Conservation (phyloP, 1,140 invertebrate species). For the Drosophila nigrodunni region DNA sequence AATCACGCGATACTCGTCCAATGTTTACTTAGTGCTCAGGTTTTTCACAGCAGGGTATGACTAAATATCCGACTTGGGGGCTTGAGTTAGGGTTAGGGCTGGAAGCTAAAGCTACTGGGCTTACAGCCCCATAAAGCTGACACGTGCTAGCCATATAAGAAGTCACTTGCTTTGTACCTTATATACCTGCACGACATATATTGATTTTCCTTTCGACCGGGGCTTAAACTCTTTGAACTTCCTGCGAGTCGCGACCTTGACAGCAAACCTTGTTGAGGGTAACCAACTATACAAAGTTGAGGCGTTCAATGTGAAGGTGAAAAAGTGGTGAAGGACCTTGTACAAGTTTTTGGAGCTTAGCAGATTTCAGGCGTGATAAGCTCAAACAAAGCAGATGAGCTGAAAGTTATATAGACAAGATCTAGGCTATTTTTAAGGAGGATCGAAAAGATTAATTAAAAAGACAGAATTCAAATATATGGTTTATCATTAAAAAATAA, state of each 20-base stretch:
- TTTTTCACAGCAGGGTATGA: slow-evolving; percentile 45
- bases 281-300: slow-evolving; percentile 55
- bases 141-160: slow-evolving; percentile 62
- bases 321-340: slow-evolving; percentile 55
- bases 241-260: slow-evolving; percentile 74
- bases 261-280: slow-evolving; percentile 29
- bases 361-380: slow-evolving; percentile 28
- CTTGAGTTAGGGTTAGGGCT: not conserved
- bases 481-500: not conserved
- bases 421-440: not conserved
- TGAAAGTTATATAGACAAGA: too few species aligned
- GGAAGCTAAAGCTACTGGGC: slow-evolving; percentile 4
- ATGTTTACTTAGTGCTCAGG: slow-evolving; percentile 41
- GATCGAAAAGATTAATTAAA: not conserved
- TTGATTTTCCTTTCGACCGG: slow-evolving; percentile 49
- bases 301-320: slow-evolving; percentile 72
- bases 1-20: slow-evolving; percentile 76
- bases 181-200: slow-evolving; percentile 68
- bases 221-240: slow-evolving; percentile 76
- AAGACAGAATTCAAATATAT: not conserved
- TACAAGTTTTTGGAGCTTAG: slow-evolving; percentile 16
- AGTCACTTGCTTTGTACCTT: slow-evolving; percentile 38
- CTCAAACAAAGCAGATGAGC: not conserved
- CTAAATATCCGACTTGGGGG: slow-evolving; percentile 27
- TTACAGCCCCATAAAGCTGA: slow-evolving; percentile 30